Percentiles rank a stretch among this genome's conserved stretches.
These are phyloP conservation scores for Microcebus murinus DNA, from an alignment of 2,113 vertebrate species.

Conservation along the genomic window DNA sequence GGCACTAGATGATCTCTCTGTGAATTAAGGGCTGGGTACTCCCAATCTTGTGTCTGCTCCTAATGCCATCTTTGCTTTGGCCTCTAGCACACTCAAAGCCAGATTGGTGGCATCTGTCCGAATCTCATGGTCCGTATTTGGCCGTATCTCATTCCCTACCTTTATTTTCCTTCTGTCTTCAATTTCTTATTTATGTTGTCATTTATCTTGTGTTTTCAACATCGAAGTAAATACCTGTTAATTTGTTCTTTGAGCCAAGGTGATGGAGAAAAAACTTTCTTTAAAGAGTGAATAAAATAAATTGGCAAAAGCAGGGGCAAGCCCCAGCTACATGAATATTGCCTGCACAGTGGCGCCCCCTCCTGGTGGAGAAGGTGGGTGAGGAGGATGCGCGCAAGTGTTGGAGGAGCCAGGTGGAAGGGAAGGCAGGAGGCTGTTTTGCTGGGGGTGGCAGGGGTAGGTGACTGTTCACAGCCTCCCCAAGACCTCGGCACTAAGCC, in stretches of 20 bases:
- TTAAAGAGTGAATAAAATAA: neutral
- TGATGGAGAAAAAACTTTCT: neutral
- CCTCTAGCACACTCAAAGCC: neutral
- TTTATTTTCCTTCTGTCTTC: neutral
- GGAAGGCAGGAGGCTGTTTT: neutral
- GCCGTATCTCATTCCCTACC: neutral
- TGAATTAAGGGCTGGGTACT: neutral
- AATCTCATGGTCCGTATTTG: neutral
- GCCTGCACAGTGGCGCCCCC: too few species aligned
- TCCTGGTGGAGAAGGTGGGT: neutral
- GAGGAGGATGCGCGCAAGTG: neutral
- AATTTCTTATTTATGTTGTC: neutral
- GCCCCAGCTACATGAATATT: neutral
- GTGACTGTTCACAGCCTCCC: neutral
- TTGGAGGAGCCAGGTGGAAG: neutral
- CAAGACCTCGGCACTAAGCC: neutral
- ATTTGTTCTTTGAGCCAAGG: neutral
- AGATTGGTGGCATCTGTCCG: neutral
- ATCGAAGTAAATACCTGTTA: neutral
- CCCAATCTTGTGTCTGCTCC: too few species aligned
- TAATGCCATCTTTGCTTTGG: neutral
- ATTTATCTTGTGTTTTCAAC: neutral
- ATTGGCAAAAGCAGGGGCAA: neutral
- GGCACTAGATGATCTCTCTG: neutral
- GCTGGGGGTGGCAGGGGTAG: neutral